Percentiles rank a stretch among this genome's conserved stretches.
Conservation (phyloP, 2,888 invertebrate genomes). For the Leptodirus hochenwartii region DNA sequence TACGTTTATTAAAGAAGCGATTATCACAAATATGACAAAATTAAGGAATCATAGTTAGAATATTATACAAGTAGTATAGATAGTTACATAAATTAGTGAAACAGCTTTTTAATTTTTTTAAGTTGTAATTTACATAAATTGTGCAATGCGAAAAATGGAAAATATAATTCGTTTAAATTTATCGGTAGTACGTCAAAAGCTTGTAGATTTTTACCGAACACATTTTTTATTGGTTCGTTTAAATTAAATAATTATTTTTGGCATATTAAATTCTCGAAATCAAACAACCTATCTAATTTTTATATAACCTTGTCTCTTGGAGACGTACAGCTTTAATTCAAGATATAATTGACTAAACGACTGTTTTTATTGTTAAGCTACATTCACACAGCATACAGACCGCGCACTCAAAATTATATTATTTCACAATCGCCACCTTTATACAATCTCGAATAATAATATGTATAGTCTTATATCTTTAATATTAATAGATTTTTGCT, state of each 20-base stretch:
- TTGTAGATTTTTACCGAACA: constrained; percentile 4
- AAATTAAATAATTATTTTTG: constrained; percentile 9
- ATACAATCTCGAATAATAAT: constrained; percentile 20
- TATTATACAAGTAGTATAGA: constrained; percentile 19
- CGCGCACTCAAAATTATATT: constrained; percentile 14
- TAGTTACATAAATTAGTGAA: constrained; percentile 20
- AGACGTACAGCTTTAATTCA: constrained; percentile 18
- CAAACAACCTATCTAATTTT: constrained; percentile 11
- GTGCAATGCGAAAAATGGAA: constrained; percentile 10
- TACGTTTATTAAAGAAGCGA: constrained; percentile 29
- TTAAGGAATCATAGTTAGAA: constrained; percentile 26
- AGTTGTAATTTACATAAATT: constrained; percentile 14
- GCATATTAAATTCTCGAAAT: constrained; percentile 6
- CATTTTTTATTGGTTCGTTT: constrained; percentile 1
- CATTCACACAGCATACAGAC: constrained; percentile 13
- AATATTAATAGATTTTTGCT: constrained; percentile 22
- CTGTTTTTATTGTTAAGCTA: constrained; percentile 18
- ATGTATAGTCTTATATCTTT: constrained; percentile 20
- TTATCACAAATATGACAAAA: constrained; percentile 32
- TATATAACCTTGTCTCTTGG: constrained; percentile 15
- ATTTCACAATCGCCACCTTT: constrained; percentile 26
- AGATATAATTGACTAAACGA: constrained; percentile 27
- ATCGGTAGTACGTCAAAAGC: constrained; percentile 8
- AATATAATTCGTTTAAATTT: background rate
- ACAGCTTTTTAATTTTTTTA: too few relatives aligned